Evolutionary conservation across 2,888 invertebrate species (phyloP).

Genomic region (Drosophila anomalipes): DNA sequence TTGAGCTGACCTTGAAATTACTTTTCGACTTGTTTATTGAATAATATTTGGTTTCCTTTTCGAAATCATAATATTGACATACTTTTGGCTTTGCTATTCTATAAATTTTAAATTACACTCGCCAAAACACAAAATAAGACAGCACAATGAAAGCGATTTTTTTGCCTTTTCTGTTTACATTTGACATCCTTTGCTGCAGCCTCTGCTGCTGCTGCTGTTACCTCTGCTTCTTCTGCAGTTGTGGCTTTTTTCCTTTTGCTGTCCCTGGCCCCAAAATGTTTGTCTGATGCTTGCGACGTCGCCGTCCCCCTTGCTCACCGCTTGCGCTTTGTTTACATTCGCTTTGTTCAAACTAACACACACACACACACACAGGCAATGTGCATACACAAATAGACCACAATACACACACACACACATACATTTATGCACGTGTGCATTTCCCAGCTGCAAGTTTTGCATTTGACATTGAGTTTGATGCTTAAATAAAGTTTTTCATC

Average conservation of each 20-base stretch:
- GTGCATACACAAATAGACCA: slow-evolving; percentile 47
- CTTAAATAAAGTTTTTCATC: slow-evolving; percentile 9
- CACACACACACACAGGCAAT: slow-evolving; percentile 44
- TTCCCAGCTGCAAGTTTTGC: slow-evolving; percentile 44
- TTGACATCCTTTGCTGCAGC: slow-evolving; percentile 65
- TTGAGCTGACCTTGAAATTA: slow-evolving; percentile 51
- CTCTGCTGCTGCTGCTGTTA: slow-evolving; percentile 43
- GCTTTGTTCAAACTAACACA: slow-evolving; percentile 65
- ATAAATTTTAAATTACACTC: slow-evolving; percentile 72
- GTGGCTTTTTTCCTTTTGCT: slow-evolving; percentile 39
- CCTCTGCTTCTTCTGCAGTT: slow-evolving; percentile 45
- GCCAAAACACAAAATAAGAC: slow-evolving; percentile 48
- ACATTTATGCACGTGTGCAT: slow-evolving; percentile 17
- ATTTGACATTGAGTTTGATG: slow-evolving; percentile 21
- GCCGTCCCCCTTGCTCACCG: slow-evolving; percentile 35
- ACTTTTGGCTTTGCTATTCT: slow-evolving; percentile 56
- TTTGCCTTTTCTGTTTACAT: slow-evolving; percentile 53
- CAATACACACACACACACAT: slow-evolving; percentile 5
- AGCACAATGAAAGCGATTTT: slow-evolving; percentile 29
- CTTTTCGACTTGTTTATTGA: slow-evolving; percentile 17
- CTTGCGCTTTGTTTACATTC: slow-evolving; percentile 71
- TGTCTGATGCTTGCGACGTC: slow-evolving; percentile 52
- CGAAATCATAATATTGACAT: slow-evolving; percentile 62
- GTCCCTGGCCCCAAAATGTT: slow-evolving; percentile 80
- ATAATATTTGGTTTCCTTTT: slow-evolving; percentile 16